Evolutionary conservation across 1,140 invertebrate genomes (phyloP).

Genomic region (Mya arenaria): DNA sequence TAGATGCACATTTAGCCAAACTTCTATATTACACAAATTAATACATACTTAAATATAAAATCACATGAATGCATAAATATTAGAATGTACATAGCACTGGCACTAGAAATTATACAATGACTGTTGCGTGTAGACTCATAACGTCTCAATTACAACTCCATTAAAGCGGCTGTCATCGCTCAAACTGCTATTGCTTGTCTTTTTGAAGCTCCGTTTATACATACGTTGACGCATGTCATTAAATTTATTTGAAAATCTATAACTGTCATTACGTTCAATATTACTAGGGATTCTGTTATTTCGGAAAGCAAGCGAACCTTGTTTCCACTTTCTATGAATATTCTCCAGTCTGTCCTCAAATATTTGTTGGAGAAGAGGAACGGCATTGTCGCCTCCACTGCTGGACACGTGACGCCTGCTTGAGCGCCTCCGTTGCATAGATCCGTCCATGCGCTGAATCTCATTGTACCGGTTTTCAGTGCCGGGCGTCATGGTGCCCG

Average conservation of each 20-base stretch:
- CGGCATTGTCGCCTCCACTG: constrained; percentile 52
- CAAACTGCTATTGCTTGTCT: neutral
- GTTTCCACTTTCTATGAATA: constrained; percentile 71
- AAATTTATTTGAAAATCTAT: constrained; percentile 61
- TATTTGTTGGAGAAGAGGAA: constrained; percentile 74
- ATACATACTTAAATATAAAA: too few species aligned
- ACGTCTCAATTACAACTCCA: constrained; percentile 43
- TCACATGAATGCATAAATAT: too few species aligned
- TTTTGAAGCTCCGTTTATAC: constrained; percentile 68
- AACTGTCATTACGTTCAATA: constrained; percentile 56
- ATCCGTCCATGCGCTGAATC: neutral
- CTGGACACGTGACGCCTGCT: constrained; percentile 23
- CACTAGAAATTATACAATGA: too few species aligned
- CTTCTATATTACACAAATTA: too few species aligned
- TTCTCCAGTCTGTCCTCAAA: constrained; percentile 73
- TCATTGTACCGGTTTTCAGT: constrained; percentile 43
- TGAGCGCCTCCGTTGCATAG: neutral
- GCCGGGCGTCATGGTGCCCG: neutral
- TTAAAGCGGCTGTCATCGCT: neutral
- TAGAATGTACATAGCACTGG: too few species aligned
- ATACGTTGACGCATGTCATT: constrained; percentile 68
- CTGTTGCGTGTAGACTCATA: too few species aligned
- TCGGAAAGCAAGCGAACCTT: constrained; percentile 64
- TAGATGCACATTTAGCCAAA: too few species aligned
- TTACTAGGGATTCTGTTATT: constrained; percentile 26